These are phyloP conservation scores for Parazoanthus atlanticus DNA, from an alignment of 92 coral and sea anemone species.

Conservation along the genomic window DNA sequence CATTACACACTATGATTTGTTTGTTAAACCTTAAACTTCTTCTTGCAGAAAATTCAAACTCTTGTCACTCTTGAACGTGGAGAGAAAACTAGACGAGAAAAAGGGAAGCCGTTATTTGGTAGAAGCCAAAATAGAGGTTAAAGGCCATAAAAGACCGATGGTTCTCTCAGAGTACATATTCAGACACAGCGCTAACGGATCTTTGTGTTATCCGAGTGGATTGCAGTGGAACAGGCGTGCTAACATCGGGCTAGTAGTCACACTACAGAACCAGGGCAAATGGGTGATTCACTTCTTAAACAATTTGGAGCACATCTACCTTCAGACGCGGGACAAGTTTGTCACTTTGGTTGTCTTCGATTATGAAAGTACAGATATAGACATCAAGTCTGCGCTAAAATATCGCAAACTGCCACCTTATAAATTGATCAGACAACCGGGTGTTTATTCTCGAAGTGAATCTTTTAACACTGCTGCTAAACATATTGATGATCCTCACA, in stretches of 20 bases:
- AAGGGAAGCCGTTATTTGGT: conserved; percentile 57
- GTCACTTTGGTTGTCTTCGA: conserved; percentile 61
- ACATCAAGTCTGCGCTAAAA: conserved; percentile 57
- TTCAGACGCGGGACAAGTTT: conserved; percentile 54
- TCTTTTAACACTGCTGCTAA: conserved; percentile 57
- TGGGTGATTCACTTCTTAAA: conserved; percentile 73
- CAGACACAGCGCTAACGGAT: conserved; percentile 36
- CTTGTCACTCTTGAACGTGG: conserved; percentile 55
- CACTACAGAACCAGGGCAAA: conserved; percentile 58
- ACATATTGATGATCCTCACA: conserved; percentile 42
- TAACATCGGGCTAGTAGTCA: conserved; percentile 53
- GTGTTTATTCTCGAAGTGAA: conserved; percentile 48
- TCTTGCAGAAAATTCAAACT: conserved; percentile 45
- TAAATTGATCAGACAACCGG: conserved; percentile 35
- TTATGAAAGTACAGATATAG: conserved; percentile 60
- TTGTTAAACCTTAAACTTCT: too few species aligned
- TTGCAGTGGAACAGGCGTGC: conserved; percentile 70
- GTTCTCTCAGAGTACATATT: conserved; percentile 66
- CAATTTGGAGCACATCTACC: conserved; percentile 67
- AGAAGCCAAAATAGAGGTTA: conserved; percentile 49
- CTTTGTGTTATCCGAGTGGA: conserved; percentile 71
- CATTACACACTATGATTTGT: too few species aligned
- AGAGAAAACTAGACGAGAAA: conserved; percentile 54
- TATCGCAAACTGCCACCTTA: conserved; percentile 58
- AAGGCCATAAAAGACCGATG: conserved; percentile 31